Percentiles rank a stretch among this genome's conserved stretches.
These are phyloP conservation scores for Oncorhynchus mykiss DNA, from an alignment of 2,113 vertebrate species.

Conservation along the genomic window DNA sequence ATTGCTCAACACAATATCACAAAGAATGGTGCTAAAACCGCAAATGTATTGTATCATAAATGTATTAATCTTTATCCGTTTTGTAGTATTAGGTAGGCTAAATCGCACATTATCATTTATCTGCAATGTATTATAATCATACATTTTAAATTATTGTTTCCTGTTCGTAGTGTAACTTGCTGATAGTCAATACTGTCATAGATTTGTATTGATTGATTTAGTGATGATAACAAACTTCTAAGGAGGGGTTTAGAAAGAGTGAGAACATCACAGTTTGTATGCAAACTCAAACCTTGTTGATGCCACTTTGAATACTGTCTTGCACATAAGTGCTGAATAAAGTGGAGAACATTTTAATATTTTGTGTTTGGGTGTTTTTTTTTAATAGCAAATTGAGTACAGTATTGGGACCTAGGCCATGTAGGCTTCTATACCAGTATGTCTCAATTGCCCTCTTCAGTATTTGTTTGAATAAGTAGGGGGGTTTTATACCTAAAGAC, in stretches of 20 bases:
- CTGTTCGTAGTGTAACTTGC: slow-evolving; percentile 29
- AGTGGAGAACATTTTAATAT: too few relatives aligned
- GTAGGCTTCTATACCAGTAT: too few relatives aligned
- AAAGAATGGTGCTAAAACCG: slow-evolving; percentile 57
- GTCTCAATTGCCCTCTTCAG: too few relatives aligned
- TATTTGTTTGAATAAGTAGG: too few relatives aligned
- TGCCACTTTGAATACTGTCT: too few relatives aligned
- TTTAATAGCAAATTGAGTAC: too few relatives aligned
- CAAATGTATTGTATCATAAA: slow-evolving; percentile 54
- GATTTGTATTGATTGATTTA: slow-evolving; percentile 15
- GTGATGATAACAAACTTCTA: background rate
- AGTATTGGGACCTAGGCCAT: too few relatives aligned
- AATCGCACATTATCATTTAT: slow-evolving; percentile 47
- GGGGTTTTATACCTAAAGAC: too few relatives aligned
- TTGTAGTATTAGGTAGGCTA: slow-evolving; percentile 38
- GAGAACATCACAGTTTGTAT: background rate
- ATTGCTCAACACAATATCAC: slow-evolving; percentile 40
- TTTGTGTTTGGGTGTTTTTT: too few relatives aligned
- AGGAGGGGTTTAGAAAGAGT: background rate
- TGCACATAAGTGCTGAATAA: too few relatives aligned
- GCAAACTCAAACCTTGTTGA: too few relatives aligned
- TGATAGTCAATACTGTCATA: slow-evolving; percentile 5
- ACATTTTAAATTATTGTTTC: slow-evolving; percentile 68
- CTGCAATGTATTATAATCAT: slow-evolving; percentile 55
- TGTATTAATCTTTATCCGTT: slow-evolving; percentile 36